Evolutionary conservation across 2,888 invertebrate genomes (phyloP).

Genomic region (Protodeltote pygarga): DNA sequence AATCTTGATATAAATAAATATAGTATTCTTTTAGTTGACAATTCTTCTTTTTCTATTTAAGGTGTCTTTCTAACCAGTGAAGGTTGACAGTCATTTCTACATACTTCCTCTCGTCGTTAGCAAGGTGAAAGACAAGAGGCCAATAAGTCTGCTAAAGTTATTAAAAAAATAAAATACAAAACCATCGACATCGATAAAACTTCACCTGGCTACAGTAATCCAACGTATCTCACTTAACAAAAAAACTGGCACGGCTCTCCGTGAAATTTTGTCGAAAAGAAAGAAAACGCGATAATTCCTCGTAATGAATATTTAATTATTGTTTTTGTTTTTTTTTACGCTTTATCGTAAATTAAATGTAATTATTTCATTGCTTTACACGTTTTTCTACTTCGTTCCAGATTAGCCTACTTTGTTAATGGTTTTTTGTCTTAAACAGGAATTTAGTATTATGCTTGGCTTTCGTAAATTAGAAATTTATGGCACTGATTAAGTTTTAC

Average conservation of each 20-base stretch:
- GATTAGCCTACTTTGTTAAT: conserved; percentile 38
- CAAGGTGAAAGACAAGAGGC: background rate
- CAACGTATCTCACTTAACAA: conserved; percentile 50
- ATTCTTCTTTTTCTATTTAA: too few species aligned
- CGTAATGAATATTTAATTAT: conserved; percentile 82
- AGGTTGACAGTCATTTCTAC: too few species aligned
- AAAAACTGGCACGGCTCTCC: conserved; percentile 57
- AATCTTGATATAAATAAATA: too few species aligned
- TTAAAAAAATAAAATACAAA: background rate
- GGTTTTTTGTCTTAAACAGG: conserved; percentile 24
- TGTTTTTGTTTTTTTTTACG: conserved; percentile 68
- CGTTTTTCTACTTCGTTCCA: conserved; percentile 64
- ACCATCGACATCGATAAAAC: conserved; percentile 58
- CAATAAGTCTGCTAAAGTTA: background rate
- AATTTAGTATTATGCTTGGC: conserved; percentile 34
- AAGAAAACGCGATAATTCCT: conserved; percentile 72
- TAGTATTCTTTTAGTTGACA: too few species aligned
- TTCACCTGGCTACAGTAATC: conserved; percentile 14
- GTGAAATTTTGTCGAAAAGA: conserved; percentile 60
- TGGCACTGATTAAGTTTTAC: too few species aligned
- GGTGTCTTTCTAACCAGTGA: too few species aligned
- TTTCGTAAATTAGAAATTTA: background rate
- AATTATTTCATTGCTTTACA: conserved; percentile 77
- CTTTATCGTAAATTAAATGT: conserved; percentile 69
- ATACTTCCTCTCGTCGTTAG: too few species aligned